Base-by-base conservation (phyloP, 2,113 vertebrate species). In the Sciurus niger region DNA sequence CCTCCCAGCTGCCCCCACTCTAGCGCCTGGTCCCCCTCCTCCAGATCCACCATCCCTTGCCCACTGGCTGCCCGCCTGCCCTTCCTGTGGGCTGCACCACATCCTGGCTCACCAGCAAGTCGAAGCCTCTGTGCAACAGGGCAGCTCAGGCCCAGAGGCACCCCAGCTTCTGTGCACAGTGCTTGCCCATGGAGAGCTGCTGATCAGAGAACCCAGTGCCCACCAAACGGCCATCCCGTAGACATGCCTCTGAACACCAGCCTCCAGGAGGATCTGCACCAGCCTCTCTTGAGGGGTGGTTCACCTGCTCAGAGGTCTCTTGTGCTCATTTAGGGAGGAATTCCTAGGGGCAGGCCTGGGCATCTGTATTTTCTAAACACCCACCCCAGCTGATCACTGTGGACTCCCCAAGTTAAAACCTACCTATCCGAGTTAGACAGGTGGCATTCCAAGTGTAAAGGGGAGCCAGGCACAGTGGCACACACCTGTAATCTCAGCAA, bases 1-100 rank as follows among this genome's bases (percentile, higher is more conserved):
- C 85, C 73, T 90, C 94, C 88, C 48, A 0, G 92, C 84, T 92
- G 94, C 90, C 85, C 78, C 25, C 78, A 78, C 76, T 78, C 85
- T 92, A 79, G 77, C 0, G 20, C 90, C 92, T 73, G 80, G 46
- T 60, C 89, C 94, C 48, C 82, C 28, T 82, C 30, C 0, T 63
- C 60, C 79, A 70, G 28, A 65, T 2, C 76, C 58, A 48, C 60
- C 37, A 43, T 12, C 79, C 40, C 76, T 16, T 34, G 55, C 70
- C 58, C 55, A 4, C 91, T 96, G 97, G 94, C 89, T 46, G 88
- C 40, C 40, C 0, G 30, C 84, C 94, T 46, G 58, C 30, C 68
- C 73, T 96, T 86, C 84, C 95, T 1, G 0, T 1, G 72, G 87
- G 60, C 83, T 40, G 55, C 11, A 13, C 46, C 28, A 24, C 37